phyloP scores from a whole-genome alignment of 2,113 vertebrate species.

The Hirundichthys speculiger region DNA sequence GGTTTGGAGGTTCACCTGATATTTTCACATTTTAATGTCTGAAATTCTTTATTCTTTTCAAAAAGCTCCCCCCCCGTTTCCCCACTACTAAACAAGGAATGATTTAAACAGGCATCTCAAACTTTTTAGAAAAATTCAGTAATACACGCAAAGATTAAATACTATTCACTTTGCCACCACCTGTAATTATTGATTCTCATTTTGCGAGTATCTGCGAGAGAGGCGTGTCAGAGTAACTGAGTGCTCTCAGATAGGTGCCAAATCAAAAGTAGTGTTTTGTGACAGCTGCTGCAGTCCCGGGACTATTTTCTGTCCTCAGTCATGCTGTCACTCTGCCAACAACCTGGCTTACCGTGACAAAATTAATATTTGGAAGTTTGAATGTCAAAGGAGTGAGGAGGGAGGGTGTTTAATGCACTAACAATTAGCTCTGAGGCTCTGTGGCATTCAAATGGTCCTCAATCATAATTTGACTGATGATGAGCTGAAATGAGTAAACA shows the following conservation, averaged over 20 bases:
- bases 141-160: background rate
- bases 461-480: constrained; percentile 77
- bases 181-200: constrained; percentile 21
- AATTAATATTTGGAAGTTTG: constrained; percentile 81
- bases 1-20: background rate
- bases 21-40: too few relatives aligned
- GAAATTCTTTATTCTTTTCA: too few relatives aligned
- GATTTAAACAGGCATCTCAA: too few relatives aligned
- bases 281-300: constrained; percentile 65
- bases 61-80: too few relatives aligned
- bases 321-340: constrained; percentile 70
- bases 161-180: background rate
- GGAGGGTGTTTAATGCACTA: constrained; percentile 52
- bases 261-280: constrained; percentile 75
- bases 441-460: constrained; percentile 73
- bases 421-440: constrained; percentile 80
- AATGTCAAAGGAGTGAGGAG: constrained; percentile 66
- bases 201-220: constrained; percentile 40
- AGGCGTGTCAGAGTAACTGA: constrained; percentile 60
- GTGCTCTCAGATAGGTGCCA: constrained; percentile 70
- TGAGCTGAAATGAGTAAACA: constrained; percentile 67
- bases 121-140: background rate
- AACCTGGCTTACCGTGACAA: constrained; percentile 73
- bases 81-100: too few relatives aligned
- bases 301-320: constrained; percentile 69